Base-by-base conservation (phyloP, 2,113 vertebrate genomes). In the Probosciger aterrimus region DNA sequence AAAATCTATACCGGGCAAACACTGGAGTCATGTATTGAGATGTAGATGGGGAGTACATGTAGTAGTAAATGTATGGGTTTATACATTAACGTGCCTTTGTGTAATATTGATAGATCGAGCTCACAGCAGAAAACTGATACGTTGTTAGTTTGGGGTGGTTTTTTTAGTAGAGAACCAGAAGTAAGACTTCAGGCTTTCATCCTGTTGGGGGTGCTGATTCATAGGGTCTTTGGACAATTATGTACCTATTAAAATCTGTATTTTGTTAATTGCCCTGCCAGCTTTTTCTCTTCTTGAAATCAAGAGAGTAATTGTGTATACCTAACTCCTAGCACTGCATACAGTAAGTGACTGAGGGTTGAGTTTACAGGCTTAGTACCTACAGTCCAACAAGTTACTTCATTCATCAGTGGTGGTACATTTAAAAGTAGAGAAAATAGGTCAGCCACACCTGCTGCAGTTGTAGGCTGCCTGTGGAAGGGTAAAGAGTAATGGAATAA, bases 11-110 rank as follows among this genome's bases (percentile, higher is more conserved):
- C 20, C n/a, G 35, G 5, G 27, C 62, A 65, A 73, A 71, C 35
- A 7, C 63, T 82, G 82, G 70, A 82, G 52, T 31, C 0, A 0
- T 43, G 14, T 67, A 8, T 86, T 44, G n/a, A 46, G 13, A 10
- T 31, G 11, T 55, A n/a, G n/a, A 10, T 59, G 37, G 31, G 30
- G 47, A 65, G 39, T 71, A 35, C 33, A 35, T 35, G 33, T 59
- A 35, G 33, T 24, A 59, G 22, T 24, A 59, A 59, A 59, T 59
- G 22, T 35, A 59, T 59, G 57, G 33, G 16, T 79, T 78, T 82
- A 23, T 24, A 41, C 20, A 50, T 64, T 53, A 53, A 53, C 8
- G 10, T 33, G 18, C 16, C 30, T 91, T 74, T 82, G 35, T 2
- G 2, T 27, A 35, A 39, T 71, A 60, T 1, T 64, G 81, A n/a